These are phyloP conservation scores for Therioaphis trifolii DNA, from an alignment of 2,888 invertebrate species.

Conservation along the genomic window DNA sequence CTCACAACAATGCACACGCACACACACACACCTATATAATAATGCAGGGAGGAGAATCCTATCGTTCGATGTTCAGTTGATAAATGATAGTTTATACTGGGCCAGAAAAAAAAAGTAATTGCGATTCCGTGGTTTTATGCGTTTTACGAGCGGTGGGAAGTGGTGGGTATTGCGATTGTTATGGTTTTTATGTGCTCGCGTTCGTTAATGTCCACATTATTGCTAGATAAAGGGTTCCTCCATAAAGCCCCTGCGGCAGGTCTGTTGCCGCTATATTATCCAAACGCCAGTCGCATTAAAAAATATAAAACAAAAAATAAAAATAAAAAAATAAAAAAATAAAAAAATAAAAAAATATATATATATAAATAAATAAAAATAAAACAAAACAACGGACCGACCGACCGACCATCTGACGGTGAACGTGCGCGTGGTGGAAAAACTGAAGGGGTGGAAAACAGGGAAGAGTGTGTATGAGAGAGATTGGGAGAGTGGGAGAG, in stretches of 20 bases:
- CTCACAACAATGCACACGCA: neutral
- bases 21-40: neutral
- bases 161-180: constrained; percentile 39
- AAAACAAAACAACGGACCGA: constrained; percentile 19
- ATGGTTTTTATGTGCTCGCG: constrained; percentile 54
- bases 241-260: constrained; percentile 33
- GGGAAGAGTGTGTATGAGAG: no score
- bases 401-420: no score
- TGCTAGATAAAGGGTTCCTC: constrained; percentile 43
- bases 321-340: neutral
- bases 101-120: constrained; percentile 51
- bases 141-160: constrained; percentile 34
- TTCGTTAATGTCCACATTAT: constrained; percentile 53
- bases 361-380: constrained; percentile 3
- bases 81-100: constrained; percentile 41
- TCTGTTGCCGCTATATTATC: constrained; percentile 29
- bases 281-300: constrained; percentile 51
- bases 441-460: neutral
- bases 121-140: constrained; percentile 50
- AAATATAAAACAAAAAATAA: constrained; percentile 13
- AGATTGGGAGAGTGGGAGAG: no score
- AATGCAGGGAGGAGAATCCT: neutral
- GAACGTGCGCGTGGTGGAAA: neutral
- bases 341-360: neutral
- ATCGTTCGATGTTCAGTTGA: constrained; percentile 50